phyloP scores from a whole-genome alignment of 2,797 vertebrate species.

The Phoxinus dragarum region DNA sequence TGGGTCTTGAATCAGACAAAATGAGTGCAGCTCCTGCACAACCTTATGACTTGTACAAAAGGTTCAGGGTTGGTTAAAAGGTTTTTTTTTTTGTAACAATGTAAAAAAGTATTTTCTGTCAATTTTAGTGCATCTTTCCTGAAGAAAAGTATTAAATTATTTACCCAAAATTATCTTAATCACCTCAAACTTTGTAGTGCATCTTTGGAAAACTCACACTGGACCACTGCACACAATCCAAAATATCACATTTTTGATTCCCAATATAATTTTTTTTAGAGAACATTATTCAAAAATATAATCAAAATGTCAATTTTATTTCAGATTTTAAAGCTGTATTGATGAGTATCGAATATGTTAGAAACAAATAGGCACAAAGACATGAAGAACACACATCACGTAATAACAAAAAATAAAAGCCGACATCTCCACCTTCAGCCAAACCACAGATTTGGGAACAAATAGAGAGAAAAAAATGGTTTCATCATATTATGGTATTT shows the following conservation, averaged over 20 bases:
- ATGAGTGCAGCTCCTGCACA: neutral
- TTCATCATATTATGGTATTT: constrained; percentile 53
- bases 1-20: neutral
- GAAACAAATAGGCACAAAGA: constrained; percentile 65
- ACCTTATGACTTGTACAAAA: neutral
- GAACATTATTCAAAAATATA: constrained; percentile 48
- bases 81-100: too few species aligned
- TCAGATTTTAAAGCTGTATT: constrained; percentile 63
- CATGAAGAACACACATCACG: constrained; percentile 56
- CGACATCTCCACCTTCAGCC: constrained; percentile 45
- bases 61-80: too few species aligned
- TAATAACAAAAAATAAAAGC: constrained; percentile 52
- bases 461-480: constrained; percentile 44
- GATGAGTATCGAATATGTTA: constrained; percentile 61
- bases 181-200: neutral
- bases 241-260: neutral
- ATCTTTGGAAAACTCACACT: neutral
- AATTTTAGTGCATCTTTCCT: too few species aligned
- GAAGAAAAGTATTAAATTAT: neutral
- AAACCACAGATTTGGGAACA: constrained; percentile 41
- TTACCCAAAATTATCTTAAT: neutral
- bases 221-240: neutral
- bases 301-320: constrained; percentile 66
- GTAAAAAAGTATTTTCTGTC: too few species aligned
- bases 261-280: neutral